Evolutionary conservation across 2,797 vertebrate species (phyloP), one percentile per base, ranked within the genome.

Genomic region (Myotis daubentonii): DNA sequence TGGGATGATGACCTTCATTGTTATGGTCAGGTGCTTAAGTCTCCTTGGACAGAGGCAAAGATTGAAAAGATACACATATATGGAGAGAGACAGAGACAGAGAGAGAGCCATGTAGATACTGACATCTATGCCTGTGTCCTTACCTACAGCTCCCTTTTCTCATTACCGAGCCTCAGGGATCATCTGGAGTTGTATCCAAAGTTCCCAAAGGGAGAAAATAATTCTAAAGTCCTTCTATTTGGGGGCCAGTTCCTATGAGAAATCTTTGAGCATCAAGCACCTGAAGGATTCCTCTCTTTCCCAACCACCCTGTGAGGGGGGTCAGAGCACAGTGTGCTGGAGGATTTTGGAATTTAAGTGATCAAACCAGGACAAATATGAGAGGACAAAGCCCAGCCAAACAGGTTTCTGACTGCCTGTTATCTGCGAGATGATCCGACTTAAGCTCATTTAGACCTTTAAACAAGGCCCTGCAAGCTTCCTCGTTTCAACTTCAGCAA

Each of bases 401-500:
- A 65, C 12, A 60, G 30, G 8, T 5, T 49, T 91, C 93, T 33
- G 4, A 53, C 23, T 90, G 47, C n/a, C n/a, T 11, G 5, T 47
- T 70, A 5, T 38, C 25, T 23, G 55, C 30, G 49, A 84, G 51
- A 89, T n/a, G 6, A 55, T 80, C 68, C 44, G 44, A 44, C 36
- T 92, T 70, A 25, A 30, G 51, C 44, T 91, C 41, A 38, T 5
- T 30, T 33, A 78, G 81, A 38, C 5, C 72, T 85, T 71, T 80
- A 76, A 79, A 51, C 60, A 75, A 78, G 17, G 71, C 25, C 1
- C 65, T 6, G 4, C 30, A 44, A 17, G 82, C 89, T 88, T 95
- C 33, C 7, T 25, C 16, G 47, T 93, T 94, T 94, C 8, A 5
- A 38, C 79, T 94, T 94, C n/a, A 28, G 20, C 74, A 79, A 25